Conservation (phyloP, 2,888 invertebrate genomes). For the Eristalis intricaria region DNA sequence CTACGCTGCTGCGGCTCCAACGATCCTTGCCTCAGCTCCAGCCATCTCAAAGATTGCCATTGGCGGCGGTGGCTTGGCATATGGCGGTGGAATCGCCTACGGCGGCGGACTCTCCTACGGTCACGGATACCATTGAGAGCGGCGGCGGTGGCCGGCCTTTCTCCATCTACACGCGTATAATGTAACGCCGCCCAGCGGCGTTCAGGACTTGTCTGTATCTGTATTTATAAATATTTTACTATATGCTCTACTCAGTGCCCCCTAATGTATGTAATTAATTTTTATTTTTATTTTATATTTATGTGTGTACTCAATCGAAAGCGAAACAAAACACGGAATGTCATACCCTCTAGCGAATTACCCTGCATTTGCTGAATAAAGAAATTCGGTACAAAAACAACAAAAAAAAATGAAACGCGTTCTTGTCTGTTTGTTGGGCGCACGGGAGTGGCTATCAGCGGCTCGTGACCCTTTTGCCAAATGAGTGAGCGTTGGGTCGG, state of each 20-base stretch:
- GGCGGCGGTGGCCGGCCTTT: constrained; percentile 52
- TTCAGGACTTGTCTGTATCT: constrained; percentile 42
- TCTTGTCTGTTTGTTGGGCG: background rate
- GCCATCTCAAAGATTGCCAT: constrained; percentile 67
- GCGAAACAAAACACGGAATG: constrained; percentile 51
- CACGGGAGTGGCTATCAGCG: constrained; percentile 12
- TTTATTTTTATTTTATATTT: constrained; percentile 53
- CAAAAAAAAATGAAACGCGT: background rate
- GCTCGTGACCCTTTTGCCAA: constrained; percentile 37
- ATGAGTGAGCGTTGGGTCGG: background rate
- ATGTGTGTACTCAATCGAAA: constrained; percentile 65
- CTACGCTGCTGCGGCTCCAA: constrained; percentile 74
- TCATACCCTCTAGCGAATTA: constrained; percentile 75
- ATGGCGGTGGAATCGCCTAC: constrained; percentile 74
- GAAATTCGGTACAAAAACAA: constrained; percentile 79
- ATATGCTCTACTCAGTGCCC: constrained; percentile 36
- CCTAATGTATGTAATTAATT: constrained; percentile 59
- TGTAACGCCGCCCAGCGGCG: constrained; percentile 9
- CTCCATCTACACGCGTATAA: constrained; percentile 24
- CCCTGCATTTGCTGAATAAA: constrained; percentile 81
- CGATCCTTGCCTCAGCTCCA: constrained; percentile 48
- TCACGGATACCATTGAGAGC: constrained; percentile 73
- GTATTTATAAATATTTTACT: background rate
- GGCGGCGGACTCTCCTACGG: constrained; percentile 73
- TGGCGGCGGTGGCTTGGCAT: constrained; percentile 65